Base-by-base conservation (phyloP, 2,113 vertebrate genomes). In the Colius striatus region DNA sequence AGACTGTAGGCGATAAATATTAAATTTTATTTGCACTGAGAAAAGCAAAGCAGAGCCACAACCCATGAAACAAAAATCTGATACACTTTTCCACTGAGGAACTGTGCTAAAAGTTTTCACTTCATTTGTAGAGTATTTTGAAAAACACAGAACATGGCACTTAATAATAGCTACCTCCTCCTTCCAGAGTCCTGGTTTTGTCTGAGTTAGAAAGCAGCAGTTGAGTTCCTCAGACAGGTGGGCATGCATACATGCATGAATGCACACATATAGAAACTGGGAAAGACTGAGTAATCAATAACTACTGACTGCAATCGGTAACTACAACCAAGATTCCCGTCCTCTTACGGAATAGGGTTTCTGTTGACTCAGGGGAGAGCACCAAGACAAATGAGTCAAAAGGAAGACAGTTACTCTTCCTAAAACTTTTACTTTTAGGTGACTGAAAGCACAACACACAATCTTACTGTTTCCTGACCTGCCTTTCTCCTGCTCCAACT, bases 211-310 rank as follows among this genome's bases (percentile, higher is more conserved):
- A 71, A 75, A 74, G 67, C 22, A 20, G 27, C 51, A 73, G 38
- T 20, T 80, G 30, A 57, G 30, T 15, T 51, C 25, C n/a, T 85
- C 34, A 53, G 32, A 66, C 36, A 84, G 13, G 58, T 32, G 19
- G 13, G 45, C 26, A 53, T 2, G 14, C 22, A 72, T 19, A 72
- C 14, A 34, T 0, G 1, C 36, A 36, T 16, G 1, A n/a, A 36
- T 16, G 5, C 0, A 0, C 27, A 65, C 0, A 0, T 55, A 36
- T 0, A 63, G 19, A 77, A n/a, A 67, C n/a, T 0, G 0, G 1
- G 5, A 9, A 66, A 41, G 38, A 41, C 38, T 41, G 38, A 41
- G 38, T 41, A 41, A 41, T 41, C 38, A 41, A 41, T 41, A 41
- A 41, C 38, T 41, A 41, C 38, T 41, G 38, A 53, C 10, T 53